Base-by-base conservation (phyloP, 2,888 invertebrate genomes). In the Leptinotarsa juncta region DNA sequence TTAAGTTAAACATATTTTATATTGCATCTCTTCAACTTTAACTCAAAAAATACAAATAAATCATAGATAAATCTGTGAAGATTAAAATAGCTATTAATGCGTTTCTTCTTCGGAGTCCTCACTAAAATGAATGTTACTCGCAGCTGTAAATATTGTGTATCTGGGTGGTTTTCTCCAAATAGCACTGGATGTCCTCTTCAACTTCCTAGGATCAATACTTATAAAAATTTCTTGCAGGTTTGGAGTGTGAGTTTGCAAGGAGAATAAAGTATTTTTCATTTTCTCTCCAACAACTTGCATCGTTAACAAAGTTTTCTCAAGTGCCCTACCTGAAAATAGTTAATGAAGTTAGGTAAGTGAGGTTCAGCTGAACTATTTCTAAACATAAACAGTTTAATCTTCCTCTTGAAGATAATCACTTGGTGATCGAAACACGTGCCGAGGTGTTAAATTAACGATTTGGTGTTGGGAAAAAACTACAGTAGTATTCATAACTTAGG, bases 151-250 rank as follows among this genome's bases (percentile, higher is more conserved):
- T 83, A 91, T 88, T 3, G 91, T 91, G 84, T 90, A 92, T 62
- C 91, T 87, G 1, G 94, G 94, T 65, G 94, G 93, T 12, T 93
- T 92, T 79, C 92, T 90, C 95, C 95, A 95, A 71, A 93, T 90
- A 60, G 93, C 94, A 82, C 94, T 94, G 0, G 94, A 94, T 55
- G 93, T 94, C 60, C 94, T 90, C 85, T 92, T 92, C 82, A 94
- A 88, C 57, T 90, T 89, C 67, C 88, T 89, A 67, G 91, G 90
- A 86, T 93, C 92, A 78, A 94, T 93, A 76, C 88, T 87, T 53
- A 92, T 91, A 89, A 95, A 95, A 67, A 95, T 90, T 77, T 90
- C 90, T 72, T 89, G 87, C 76, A 95, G 89, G 89, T 94, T 92
- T 1, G 93, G 92, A 3, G 91, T 90, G 85, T 90, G 90, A 71